Evolutionary conservation across 2,888 invertebrate genomes (phyloP).

Genomic region (Acleris sparsana): DNA sequence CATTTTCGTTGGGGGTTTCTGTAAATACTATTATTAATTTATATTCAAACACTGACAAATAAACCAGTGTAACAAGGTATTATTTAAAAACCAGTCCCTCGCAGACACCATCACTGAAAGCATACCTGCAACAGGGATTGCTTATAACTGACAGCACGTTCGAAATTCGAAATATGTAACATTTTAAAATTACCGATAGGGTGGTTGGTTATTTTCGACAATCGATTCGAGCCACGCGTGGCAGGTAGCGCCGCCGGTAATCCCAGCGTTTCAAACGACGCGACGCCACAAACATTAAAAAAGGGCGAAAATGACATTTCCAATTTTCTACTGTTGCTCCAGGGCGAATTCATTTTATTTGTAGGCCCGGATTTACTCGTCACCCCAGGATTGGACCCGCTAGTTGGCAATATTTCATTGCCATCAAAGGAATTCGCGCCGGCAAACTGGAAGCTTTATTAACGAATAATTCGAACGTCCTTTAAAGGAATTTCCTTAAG

Average conservation of each 20-base stretch:
- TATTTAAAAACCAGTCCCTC: too few relatives aligned
- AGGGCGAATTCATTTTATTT: conserved; percentile 80
- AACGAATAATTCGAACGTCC: conserved; percentile 72
- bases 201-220: conserved; percentile 62
- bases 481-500: conserved; percentile 64
- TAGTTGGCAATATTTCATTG: conserved; percentile 76
- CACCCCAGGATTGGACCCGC: conserved; percentile 63
- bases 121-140: conserved; percentile 18
- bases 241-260: conserved; percentile 66
- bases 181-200: conserved; percentile 65
- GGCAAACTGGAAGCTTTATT: conserved; percentile 64
- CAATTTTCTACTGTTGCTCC: conserved; percentile 83
- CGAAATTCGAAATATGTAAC: conserved; percentile 37
- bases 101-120: conserved; percentile 5
- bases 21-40: too few relatives aligned
- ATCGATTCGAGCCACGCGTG: conserved; percentile 67
- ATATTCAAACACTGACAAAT: too few relatives aligned
- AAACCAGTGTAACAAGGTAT: too few relatives aligned
- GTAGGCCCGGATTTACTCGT: conserved; percentile 76
- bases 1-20: too few relatives aligned
- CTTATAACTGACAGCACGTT: conserved; percentile 25
- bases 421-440: conserved; percentile 73
- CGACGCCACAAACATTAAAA: conserved; percentile 80
- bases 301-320: conserved; percentile 84
- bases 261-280: conserved; percentile 60